Conservation (phyloP, 2,113 vertebrate genomes). For the Uria aalge region DNA sequence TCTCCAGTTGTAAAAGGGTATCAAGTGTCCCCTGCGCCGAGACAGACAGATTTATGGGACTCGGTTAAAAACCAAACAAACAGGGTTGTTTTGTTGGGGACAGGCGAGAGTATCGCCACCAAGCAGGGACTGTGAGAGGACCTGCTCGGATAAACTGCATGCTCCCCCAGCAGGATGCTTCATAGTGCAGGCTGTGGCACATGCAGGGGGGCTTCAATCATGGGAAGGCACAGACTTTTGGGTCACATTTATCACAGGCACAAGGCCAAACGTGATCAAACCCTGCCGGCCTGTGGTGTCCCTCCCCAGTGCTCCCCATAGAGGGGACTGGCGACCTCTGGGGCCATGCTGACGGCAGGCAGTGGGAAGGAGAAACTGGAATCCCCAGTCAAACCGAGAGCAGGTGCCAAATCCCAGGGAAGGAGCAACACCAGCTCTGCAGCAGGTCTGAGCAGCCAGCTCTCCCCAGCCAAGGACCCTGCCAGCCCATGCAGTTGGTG, state of each 20-base stretch:
- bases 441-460: not conserved
- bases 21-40: not conserved
- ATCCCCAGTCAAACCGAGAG: no score
- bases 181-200: accelerated
- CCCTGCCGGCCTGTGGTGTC: not conserved
- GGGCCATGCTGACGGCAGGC: not conserved
- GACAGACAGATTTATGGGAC: not conserved
- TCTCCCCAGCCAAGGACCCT: not conserved
- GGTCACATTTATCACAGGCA: accelerated
- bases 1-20: not conserved
- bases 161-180: accelerated
- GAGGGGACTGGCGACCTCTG: not conserved
- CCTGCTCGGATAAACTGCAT: not conserved
- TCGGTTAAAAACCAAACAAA: not conserved
- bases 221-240: not conserved
- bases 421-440: not conserved
- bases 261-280: not conserved
- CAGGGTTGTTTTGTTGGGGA: accelerated
- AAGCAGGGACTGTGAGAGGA: not conserved
- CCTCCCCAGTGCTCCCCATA: not conserved
- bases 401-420: not conserved
- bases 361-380: not conserved
- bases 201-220: not conserved
- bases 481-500: accelerated
- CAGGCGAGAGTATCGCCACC: accelerated